Percentiles rank a stretch among this genome's conserved stretches.
Evolutionary conservation across 2,888 invertebrate species (phyloP).

Genomic region (Stenodera caucasica): DNA sequence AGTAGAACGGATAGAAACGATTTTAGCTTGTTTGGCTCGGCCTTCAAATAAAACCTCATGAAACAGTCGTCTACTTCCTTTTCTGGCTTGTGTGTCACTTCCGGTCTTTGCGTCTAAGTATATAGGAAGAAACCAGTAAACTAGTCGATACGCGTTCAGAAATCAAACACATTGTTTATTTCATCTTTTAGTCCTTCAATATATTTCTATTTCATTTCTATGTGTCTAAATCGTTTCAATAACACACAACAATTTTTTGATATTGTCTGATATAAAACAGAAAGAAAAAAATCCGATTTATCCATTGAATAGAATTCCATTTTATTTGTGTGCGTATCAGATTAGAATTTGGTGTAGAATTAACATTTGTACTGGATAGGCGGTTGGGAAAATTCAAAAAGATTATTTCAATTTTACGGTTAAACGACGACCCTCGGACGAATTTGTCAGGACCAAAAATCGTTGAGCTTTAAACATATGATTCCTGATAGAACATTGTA

Average conservation of each 20-base stretch:
- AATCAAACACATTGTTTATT: slow-evolving; percentile 31
- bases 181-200: too few species aligned
- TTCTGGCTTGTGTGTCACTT: slow-evolving; percentile 47
- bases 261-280: neutral
- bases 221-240: neutral
- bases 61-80: slow-evolving; percentile 47
- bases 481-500: neutral
- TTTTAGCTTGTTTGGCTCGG: slow-evolving; percentile 46
- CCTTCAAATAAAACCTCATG: slow-evolving; percentile 48
- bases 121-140: slow-evolving; percentile 36
- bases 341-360: slow-evolving; percentile 1
- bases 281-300: neutral
- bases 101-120: slow-evolving; percentile 37
- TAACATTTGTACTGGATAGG: slow-evolving; percentile 1
- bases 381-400: slow-evolving; percentile 7
- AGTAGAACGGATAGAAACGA: slow-evolving; percentile 48
- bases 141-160: slow-evolving; percentile 41
- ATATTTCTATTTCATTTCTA: neutral
- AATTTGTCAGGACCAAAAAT: slow-evolving; percentile 9
- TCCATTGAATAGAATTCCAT: neutral
- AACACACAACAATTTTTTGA: neutral
- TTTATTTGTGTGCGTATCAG: slow-evolving; percentile 4
- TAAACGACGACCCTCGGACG: slow-evolving; percentile 10
- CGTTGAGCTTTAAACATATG: slow-evolving; percentile 9
- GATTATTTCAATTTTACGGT: slow-evolving; percentile 14